These are phyloP conservation scores for Excalfactoria chinensis DNA, from an alignment of 2,113 vertebrate species.

Conservation along the genomic window DNA sequence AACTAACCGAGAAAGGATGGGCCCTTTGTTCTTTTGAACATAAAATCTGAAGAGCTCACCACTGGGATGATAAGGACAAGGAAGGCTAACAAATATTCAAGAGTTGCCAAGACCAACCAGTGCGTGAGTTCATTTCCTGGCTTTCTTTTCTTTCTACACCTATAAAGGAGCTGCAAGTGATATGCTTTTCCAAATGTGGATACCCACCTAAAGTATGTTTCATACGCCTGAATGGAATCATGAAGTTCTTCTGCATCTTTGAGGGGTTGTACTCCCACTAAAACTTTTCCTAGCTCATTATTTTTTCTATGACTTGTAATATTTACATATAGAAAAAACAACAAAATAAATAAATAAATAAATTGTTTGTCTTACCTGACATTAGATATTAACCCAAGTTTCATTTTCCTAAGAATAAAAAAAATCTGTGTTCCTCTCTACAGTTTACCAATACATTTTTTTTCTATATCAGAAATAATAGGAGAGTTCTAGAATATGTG, in stretches of 20 bases:
- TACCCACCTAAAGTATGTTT: not conserved
- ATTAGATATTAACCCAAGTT: not conserved
- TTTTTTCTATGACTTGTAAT: not conserved
- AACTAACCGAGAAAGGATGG: not conserved
- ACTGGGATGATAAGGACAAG: not conserved
- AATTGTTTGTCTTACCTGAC: not conserved
- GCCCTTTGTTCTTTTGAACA: not conserved
- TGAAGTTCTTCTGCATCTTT: not conserved
- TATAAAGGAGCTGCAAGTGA: not conserved
- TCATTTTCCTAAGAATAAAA: not conserved
- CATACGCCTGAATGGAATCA: not conserved
- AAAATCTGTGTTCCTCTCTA: not conserved
- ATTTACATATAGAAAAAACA: not conserved
- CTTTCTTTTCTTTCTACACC: not conserved
- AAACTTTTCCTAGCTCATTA: not conserved
- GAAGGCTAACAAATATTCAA: not conserved
- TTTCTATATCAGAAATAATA: not conserved
- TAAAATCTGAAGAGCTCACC: not conserved
- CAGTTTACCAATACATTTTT: not conserved
- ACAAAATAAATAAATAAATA: not conserved
- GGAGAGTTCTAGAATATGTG: not conserved
- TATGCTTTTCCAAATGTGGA: not conserved
- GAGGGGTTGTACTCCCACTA: not conserved
- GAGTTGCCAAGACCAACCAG: not conserved
- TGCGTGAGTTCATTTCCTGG: not conserved